Percentiles rank a stretch among this genome's conserved stretches.
phyloP scores from a whole-genome alignment of 2,888 invertebrate species.

The Camponotus fellah region DNA sequence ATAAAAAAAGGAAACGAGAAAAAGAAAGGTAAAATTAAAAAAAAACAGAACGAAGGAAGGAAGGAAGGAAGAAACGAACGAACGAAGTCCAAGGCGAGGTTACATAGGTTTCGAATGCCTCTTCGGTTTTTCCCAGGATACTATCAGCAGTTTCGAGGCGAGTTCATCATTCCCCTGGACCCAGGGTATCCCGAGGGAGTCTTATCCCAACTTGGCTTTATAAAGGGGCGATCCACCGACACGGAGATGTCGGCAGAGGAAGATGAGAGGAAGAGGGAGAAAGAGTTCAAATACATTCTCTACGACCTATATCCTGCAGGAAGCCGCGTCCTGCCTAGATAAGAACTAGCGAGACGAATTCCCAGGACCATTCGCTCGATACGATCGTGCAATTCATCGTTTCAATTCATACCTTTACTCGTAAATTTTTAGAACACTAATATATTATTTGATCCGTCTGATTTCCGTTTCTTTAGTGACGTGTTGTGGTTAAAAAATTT shows the following conservation, averaged over 20 bases:
- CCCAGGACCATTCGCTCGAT: slow-evolving; percentile 57
- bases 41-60: slow-evolving; percentile 33
- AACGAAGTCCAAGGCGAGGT: slow-evolving; percentile 31
- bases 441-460: slow-evolving; percentile 12
- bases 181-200: slow-evolving; percentile 73
- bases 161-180: slow-evolving; percentile 77
- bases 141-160: slow-evolving; percentile 78
- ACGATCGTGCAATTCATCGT: slow-evolving; percentile 59
- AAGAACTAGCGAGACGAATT: slow-evolving; percentile 67
- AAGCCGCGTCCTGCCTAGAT: slow-evolving; percentile 65
- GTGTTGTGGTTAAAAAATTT: not conserved
- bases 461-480: not conserved
- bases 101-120: slow-evolving; percentile 61
- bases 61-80: slow-evolving; percentile 42
- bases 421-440: slow-evolving; percentile 36
- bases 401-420: slow-evolving; percentile 59
- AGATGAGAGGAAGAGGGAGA: slow-evolving; percentile 20
- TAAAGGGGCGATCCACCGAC: slow-evolving; percentile 69
- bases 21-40: slow-evolving; percentile 24
- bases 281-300: slow-evolving; percentile 55
- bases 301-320: slow-evolving; percentile 61
- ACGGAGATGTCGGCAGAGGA: slow-evolving; percentile 51
- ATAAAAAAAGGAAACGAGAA: not conserved
- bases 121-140: slow-evolving; percentile 72
- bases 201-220: slow-evolving; percentile 78